A percentile compares a stretch with the other conserved stretches of the same genome.
Conservation (phyloP, 2,113 vertebrate species). For the Tragelaphus buxtoni region DNA sequence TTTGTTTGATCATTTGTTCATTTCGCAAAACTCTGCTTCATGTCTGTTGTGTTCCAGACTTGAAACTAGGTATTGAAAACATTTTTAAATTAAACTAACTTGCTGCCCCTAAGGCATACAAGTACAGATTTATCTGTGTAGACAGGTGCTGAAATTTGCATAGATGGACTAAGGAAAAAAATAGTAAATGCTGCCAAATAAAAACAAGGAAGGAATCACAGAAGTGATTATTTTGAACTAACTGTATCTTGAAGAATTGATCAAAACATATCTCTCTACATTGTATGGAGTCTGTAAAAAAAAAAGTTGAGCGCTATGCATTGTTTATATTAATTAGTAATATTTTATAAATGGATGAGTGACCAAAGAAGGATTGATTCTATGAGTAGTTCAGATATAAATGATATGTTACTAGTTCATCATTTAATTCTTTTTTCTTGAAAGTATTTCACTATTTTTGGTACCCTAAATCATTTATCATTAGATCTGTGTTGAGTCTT, state of each 20-base stretch:
- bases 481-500: conserved; percentile 41
- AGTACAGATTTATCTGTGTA: background rate
- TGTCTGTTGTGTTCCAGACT: background rate
- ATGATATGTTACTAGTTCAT: background rate
- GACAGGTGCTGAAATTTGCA: background rate
- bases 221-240: conserved; percentile 46
- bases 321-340: conserved; percentile 15
- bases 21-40: conserved; percentile 13
- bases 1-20: conserved; percentile 23
- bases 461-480: background rate
- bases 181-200: background rate
- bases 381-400: conserved; percentile 5
- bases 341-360: background rate
- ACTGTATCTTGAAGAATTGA: conserved; percentile 21
- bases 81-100: conserved; percentile 26
- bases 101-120: background rate
- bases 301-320: background rate
- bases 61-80: background rate
- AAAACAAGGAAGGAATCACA: conserved; percentile 41
- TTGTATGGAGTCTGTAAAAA: background rate
- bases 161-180: background rate
- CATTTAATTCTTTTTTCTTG: conserved; percentile 24
- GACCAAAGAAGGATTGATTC: background rate
- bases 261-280: background rate
- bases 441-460: conserved; percentile 40